A percentile compares a stretch with the other conserved stretches of the same genome.
Conservation (phyloP, 2,888 invertebrate species). For the Philereme transversata region DNA sequence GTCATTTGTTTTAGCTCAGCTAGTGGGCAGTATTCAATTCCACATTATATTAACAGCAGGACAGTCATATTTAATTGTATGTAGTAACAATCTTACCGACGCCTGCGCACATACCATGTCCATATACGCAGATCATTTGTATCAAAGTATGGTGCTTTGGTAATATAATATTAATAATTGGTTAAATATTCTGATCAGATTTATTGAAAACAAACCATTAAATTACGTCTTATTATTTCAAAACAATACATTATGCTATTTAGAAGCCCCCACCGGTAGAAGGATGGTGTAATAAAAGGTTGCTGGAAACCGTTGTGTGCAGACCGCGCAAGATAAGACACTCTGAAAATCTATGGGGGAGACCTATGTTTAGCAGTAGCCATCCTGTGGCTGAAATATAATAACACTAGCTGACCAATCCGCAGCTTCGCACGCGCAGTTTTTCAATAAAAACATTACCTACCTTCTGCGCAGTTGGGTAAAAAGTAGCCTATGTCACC, state of each 20-base stretch:
- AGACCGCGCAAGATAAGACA: too few species aligned
- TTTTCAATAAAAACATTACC: too few species aligned
- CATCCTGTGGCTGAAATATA: too few species aligned
- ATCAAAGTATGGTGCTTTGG: slow-evolving; percentile 16
- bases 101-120: slow-evolving; percentile 33
- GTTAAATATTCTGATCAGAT: not conserved
- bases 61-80: slow-evolving; percentile 15
- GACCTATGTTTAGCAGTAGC: too few species aligned
- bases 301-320: too few species aligned
- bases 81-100: slow-evolving; percentile 26
- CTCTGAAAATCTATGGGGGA: too few species aligned
- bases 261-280: too few species aligned
- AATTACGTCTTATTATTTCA: not conserved
- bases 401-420: too few species aligned
- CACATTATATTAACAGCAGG: slow-evolving; percentile 16
- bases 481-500: too few species aligned
- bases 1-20: not conserved
- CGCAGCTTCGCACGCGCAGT: too few species aligned
- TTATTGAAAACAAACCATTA: slow-evolving; percentile 6
- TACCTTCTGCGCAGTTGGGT: too few species aligned
- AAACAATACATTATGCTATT: not conserved
- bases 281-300: too few species aligned
- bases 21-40: slow-evolving; percentile 24
- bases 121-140: slow-evolving; percentile 24
- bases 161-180: slow-evolving; percentile 6